Evolutionary conservation across 1,140 invertebrate genomes (phyloP), one percentile per base, ranked within the genome.

Genomic region (Drosophila nikananu): DNA sequence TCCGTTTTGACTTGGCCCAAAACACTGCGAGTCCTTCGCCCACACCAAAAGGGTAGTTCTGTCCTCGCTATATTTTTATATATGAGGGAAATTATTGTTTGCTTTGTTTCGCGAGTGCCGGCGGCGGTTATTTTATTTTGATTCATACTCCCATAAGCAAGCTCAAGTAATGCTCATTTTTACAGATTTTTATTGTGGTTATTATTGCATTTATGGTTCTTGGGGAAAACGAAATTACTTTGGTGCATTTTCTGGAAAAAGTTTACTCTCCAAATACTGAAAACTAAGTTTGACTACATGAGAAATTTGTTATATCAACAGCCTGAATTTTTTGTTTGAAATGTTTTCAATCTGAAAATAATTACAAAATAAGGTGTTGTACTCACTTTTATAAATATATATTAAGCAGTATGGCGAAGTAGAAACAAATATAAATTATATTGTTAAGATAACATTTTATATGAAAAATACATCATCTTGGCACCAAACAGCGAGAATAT

Each of bases 41-140:
- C 35, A 59, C 48, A 32, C 35, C 54, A 3, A 12, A 17, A 39
- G 54, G 39, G 35, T 57, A 37, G 32, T 57, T 23, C 5, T 39
- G 52, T 55, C 67, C 44, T 48, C 30, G 72, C 12, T 42, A 39
- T 42, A 12, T 71, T 21, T 46, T 76, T 81, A 62, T 89, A 84
- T 89, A 76, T 89, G 81, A 73, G 44, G 75, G 79, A 81, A 81
- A 89, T 89, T 83, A 80, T 83, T 87, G 75, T 89, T 89, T 90
- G 84, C 84, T 84, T 89, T 89, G 86, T 89, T 78, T 71, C 65
- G 58, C 49, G 13, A 35, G 54, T 54, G 83, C 83, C 80, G 62
- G 70, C 78, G 86, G 83, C 81, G 27, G 86, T 65, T 46, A 70
- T 89, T 81, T 74, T 72, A 74, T 65, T 55, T 74, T 55, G 55